Percentiles rank a stretch among this genome's conserved stretches.
Evolutionary conservation across 2,113 vertebrate genomes (phyloP).

Genomic region (Sebastes fasciatus): DNA sequence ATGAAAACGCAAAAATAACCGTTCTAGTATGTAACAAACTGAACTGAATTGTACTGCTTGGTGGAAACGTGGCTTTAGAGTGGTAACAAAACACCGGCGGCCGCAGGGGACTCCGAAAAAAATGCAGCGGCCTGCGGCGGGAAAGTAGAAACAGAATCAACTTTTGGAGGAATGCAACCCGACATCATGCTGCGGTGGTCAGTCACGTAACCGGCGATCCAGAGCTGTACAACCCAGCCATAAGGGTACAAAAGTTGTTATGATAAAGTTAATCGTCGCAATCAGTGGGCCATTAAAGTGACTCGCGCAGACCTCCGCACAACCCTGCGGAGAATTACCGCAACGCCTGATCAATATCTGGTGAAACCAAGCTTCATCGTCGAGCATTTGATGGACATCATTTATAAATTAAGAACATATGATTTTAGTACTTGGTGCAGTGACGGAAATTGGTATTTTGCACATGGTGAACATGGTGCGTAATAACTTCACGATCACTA

Average conservation of each 20-base stretch:
- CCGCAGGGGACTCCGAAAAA: too few relatives aligned
- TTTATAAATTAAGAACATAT: constrained; percentile 2
- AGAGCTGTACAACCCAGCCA: too few relatives aligned
- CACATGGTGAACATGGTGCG: not conserved
- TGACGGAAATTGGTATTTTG: constrained; percentile 13
- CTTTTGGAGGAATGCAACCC: too few relatives aligned
- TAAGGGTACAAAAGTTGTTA: too few relatives aligned
- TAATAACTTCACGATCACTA: constrained; percentile 36
- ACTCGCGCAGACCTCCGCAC: too few relatives aligned
- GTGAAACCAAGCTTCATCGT: not conserved
- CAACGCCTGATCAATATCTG: not conserved
- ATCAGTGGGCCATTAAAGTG: too few relatives aligned
- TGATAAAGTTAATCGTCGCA: too few relatives aligned
- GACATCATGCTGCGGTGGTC: too few relatives aligned
- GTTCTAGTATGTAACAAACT: not conserved
- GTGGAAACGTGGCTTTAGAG: not conserved
- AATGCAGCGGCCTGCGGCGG: too few relatives aligned
- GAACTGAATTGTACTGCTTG: not conserved
- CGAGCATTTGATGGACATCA: not conserved
- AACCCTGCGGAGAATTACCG: too few relatives aligned
- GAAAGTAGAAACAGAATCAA: too few relatives aligned
- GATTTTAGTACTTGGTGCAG: not conserved
- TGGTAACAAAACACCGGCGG: not conserved
- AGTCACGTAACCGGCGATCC: too few relatives aligned
- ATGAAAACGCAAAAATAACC: not conserved